Conservation (phyloP, 2,797 vertebrate species). For the Dryobates pubescens region DNA sequence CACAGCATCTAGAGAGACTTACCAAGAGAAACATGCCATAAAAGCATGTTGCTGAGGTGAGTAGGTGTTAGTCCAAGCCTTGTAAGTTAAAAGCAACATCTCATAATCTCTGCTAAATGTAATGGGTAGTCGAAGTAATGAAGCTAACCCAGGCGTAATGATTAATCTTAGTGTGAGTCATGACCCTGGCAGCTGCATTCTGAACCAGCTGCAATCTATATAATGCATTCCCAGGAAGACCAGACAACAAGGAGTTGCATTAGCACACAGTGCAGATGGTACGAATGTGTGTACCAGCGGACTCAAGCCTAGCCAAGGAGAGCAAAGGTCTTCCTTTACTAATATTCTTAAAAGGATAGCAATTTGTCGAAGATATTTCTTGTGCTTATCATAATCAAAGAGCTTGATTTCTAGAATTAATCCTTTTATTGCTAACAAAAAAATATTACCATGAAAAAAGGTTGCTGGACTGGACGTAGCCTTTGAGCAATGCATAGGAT, state of each 20-base stretch:
- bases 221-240: conserved; percentile 79
- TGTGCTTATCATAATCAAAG: conserved; percentile 52
- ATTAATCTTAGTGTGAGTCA: conserved; percentile 79
- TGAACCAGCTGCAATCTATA: conserved; percentile 79
- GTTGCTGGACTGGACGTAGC: background rate
- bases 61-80: conserved; percentile 69
- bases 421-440: conserved; percentile 59
- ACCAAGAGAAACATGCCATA: conserved; percentile 48
- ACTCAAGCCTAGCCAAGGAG: conserved; percentile 42
- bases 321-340: conserved; percentile 70
- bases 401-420: conserved; percentile 60
- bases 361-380: conserved; percentile 63
- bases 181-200: conserved; percentile 78
- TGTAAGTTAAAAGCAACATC: conserved; percentile 80
- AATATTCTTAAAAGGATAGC: conserved; percentile 73
- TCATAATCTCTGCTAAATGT: conserved; percentile 78
- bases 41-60: conserved; percentile 67
- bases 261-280: conserved; percentile 70
- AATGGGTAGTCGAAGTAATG: conserved; percentile 76
- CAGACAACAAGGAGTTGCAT: conserved; percentile 74
- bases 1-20: conserved; percentile 42
- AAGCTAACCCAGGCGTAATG: conserved; percentile 77
- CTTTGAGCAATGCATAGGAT: conserved; percentile 15
- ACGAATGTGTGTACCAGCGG: conserved; percentile 54
- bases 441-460: conserved; percentile 56